Evolutionary conservation across 1,140 invertebrate species (phyloP).

Genomic region (Pseudoatta argentina): DNA sequence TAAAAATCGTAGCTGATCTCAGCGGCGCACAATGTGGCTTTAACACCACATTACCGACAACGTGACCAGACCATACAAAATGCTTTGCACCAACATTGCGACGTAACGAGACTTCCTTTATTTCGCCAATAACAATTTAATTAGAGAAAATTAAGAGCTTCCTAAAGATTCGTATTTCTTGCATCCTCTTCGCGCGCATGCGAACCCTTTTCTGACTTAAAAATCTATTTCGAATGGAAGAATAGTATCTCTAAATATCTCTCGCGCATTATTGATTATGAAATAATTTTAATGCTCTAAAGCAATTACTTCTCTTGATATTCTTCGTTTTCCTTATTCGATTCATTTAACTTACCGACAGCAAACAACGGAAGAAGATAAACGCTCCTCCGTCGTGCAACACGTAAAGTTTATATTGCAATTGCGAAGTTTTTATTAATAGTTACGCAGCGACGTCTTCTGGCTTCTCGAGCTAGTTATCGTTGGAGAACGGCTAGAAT

Average conservation of each 20-base stretch:
- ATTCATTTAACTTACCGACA: constrained; percentile 56
- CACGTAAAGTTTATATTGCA: constrained; percentile 58
- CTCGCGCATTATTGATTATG: not conserved
- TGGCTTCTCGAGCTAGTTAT: constrained; percentile 45
- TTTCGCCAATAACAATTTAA: constrained; percentile 4
- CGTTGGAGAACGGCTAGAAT: constrained; percentile 44
- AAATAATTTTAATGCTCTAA: not conserved
- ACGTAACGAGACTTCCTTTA: constrained; percentile 12
- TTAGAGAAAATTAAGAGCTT: not conserved
- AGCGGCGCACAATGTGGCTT: constrained; percentile 35
- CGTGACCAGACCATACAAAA: constrained; percentile 33
- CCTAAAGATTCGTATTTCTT: not conserved
- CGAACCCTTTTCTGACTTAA: not conserved
- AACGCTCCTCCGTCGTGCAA: constrained; percentile 17
- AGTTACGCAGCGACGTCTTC: constrained; percentile 47
- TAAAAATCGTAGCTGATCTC: constrained; percentile 61
- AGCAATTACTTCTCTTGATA: not conserved
- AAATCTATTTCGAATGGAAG: not conserved
- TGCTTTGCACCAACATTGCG: constrained; percentile 31
- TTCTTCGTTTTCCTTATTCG: constrained; percentile 8
- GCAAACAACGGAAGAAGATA: constrained; percentile 59
- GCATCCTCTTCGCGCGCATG: not conserved
- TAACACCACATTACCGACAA: constrained; percentile 50
- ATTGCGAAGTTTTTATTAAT: constrained; percentile 61
- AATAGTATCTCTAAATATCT: not conserved